These are phyloP conservation scores for Strongylocentrotus purpuratus DNA, from an alignment of 35 echinoderm and acorn worm genomes.

Conservation along the genomic window DNA sequence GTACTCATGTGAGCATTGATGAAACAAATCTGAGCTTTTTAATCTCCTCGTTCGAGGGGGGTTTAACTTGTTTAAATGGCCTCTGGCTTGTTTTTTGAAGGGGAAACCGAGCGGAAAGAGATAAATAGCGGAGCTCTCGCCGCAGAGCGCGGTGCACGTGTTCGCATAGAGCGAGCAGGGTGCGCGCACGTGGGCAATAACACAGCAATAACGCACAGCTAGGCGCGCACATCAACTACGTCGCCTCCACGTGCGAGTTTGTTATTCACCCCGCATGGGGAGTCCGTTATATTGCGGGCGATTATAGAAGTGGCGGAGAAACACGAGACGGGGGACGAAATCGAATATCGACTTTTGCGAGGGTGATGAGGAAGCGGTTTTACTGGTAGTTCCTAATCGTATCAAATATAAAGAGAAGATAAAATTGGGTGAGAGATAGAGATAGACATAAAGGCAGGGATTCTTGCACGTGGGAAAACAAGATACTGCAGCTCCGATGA, in stretches of 20 bases:
- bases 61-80: conserved; percentile 39
- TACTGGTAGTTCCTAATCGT: conserved; percentile 1
- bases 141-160: conserved; percentile 10
- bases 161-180: background rate
- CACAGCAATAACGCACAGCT: background rate
- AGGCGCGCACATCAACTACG: conserved; percentile 3
- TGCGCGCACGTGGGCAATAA: conserved; percentile 21
- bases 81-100: conserved; percentile 27
- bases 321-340: background rate
- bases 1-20: background rate
- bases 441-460: background rate
- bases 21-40: conserved; percentile 18
- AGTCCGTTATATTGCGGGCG: background rate
- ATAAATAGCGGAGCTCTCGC: conserved; percentile 21
- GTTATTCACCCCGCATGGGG: conserved; percentile 14
- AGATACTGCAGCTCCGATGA: background rate
- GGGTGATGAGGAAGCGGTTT: background rate
- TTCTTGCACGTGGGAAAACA: background rate
- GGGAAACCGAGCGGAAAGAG: conserved; percentile 16
- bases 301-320: background rate
- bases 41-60: conserved; percentile 37
- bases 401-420: conserved; percentile 18
- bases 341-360: background rate
- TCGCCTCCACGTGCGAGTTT: conserved; percentile 9
- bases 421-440: background rate